phyloP scores from a whole-genome alignment of 2,113 vertebrate species.

The Elephantulus edwardii region DNA sequence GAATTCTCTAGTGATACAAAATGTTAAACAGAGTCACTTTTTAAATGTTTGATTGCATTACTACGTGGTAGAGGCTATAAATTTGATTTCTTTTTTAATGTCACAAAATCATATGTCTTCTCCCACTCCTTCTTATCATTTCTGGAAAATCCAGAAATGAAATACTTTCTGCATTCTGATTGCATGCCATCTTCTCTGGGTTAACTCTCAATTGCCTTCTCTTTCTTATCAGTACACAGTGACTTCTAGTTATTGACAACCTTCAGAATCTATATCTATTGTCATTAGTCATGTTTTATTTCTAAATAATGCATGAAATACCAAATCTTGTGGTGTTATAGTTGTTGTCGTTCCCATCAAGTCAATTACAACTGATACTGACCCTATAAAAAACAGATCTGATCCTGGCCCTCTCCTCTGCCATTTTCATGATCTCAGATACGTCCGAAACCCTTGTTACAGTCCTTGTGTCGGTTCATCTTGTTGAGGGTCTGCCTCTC shows the following conservation, averaged over 20 bases:
- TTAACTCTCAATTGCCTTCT: background rate
- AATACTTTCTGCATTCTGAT: background rate
- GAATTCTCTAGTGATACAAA: background rate
- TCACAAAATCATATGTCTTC: background rate
- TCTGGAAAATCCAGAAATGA: background rate
- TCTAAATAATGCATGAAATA: background rate
- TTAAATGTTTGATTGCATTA: background rate
- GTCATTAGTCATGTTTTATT: background rate
- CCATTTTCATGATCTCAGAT: too few species aligned
- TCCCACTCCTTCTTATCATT: background rate
- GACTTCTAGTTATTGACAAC: background rate
- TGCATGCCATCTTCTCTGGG: background rate
- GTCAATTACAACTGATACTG: too few species aligned
- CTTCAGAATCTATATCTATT: background rate
- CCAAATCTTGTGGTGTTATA: background rate
- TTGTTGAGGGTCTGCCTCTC: too few species aligned
- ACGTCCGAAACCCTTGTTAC: too few species aligned
- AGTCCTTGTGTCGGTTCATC: too few species aligned
- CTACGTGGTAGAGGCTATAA: background rate
- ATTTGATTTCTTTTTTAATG: conserved; percentile 8
- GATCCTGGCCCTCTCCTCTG: too few species aligned
- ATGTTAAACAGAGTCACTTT: background rate
- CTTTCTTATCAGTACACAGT: background rate
- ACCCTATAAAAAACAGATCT: too few species aligned
- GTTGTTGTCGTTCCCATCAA: too few species aligned